A percentile compares a stretch with the other conserved stretches of the same genome.
Evolutionary conservation across 2,888 invertebrate genomes (phyloP).

Genomic region (Archips xylosteana): DNA sequence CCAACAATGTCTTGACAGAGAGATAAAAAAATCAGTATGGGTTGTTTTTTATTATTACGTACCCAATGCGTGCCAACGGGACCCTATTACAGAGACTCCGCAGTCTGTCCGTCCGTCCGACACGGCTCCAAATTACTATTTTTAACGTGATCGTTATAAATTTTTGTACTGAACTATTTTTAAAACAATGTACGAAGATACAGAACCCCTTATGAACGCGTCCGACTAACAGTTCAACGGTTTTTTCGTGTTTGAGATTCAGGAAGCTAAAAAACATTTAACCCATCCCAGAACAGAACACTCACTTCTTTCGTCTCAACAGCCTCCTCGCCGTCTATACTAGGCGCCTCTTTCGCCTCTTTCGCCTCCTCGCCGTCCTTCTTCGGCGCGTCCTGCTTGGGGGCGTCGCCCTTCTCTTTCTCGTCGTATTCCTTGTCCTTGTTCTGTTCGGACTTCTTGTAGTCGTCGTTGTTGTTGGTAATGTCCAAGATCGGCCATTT

Average conservation of each 20-base stretch:
- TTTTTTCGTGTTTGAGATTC: neutral
- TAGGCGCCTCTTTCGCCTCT: constrained; percentile 59
- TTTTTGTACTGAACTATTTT: too few species aligned
- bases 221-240: too few species aligned
- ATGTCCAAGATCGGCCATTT: constrained; percentile 95
- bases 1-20: too few species aligned
- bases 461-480: constrained; percentile 51
- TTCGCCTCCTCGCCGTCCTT: constrained; percentile 8
- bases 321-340: constrained; percentile 56
- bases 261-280: neutral
- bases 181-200: too few species aligned
- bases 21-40: too few species aligned
- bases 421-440: constrained; percentile 39
- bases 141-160: too few species aligned
- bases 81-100: too few species aligned
- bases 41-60: too few species aligned
- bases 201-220: too few species aligned
- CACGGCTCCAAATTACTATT: too few species aligned
- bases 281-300: neutral
- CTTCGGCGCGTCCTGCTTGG: neutral
- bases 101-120: too few species aligned
- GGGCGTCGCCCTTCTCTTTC: neutral
- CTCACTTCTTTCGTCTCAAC: constrained; percentile 32
- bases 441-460: constrained; percentile 44
- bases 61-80: too few species aligned